Evolutionary conservation across 2,797 vertebrate genomes (phyloP), one percentile per base, ranked within the genome.

Genomic region (Falco columbarius): DNA sequence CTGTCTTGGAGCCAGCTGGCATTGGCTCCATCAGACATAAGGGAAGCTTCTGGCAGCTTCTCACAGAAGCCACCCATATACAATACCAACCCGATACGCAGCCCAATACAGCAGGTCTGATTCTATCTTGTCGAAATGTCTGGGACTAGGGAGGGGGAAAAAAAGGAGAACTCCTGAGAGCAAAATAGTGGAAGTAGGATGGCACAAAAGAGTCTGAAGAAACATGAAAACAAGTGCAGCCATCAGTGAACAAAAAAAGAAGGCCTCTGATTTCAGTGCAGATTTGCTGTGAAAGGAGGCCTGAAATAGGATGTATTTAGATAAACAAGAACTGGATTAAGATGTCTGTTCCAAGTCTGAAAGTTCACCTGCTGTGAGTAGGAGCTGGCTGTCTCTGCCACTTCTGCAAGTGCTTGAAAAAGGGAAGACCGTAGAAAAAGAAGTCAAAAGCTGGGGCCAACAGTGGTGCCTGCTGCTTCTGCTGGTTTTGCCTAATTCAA

Each of bases 281-380:
- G 46, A 9, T 59, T 70, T 80, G 52, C 83, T 89, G 67, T 81
- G 79, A 92, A 54, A 95, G 14, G 2, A 73, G 10, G 14, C 30
- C 26, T 71, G 32, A 81, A 90, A 77, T 6, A 81, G 14, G 44
- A n/a, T 47, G 52, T 49, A 70, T 90, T 91, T 86, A 71, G 61
- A 83, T 81, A 90, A 94, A 68, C n/a, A 86, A 58, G 65, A 93
- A 83, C 30, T 71, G 29, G 32, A 83, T 94, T 65, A 87, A 77
- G n/a, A 90, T 89, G 90, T 84, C 26, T 81, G 20, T 68, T 90
- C 80, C 59, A 83, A 38, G 23, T 51, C 80, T 83, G 54, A 86
- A 46, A 79, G n/a, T 11, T 71, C 63, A 30, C 61, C 62, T 7
- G 5, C 80, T 86, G 88, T 1, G 44, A 81, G n/a, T 61, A 77